Evolutionary conservation across 2,113 vertebrate species (phyloP).

Genomic region (Rhabdornis inornatus): DNA sequence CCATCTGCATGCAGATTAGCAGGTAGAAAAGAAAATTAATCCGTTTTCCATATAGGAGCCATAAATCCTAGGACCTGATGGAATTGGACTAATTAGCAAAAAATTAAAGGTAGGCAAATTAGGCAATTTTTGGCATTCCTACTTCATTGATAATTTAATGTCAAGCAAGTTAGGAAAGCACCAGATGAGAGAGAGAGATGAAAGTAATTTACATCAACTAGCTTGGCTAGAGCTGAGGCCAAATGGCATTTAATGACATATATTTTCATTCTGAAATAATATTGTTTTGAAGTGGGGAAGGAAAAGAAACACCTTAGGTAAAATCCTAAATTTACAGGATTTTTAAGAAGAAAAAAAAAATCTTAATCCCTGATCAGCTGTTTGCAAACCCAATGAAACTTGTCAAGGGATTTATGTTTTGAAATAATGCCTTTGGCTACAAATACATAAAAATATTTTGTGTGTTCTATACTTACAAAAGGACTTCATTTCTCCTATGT

Average conservation of each 20-base stretch:
- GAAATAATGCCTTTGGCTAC: neutral
- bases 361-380: neutral
- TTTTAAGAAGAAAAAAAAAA: neutral
- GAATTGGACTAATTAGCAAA: neutral
- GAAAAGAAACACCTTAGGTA: neutral
- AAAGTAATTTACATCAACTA: neutral
- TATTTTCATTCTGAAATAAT: neutral
- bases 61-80: neutral
- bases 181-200: neutral
- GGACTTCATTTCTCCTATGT: neutral
- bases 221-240: neutral
- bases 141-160: neutral
- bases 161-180: neutral
- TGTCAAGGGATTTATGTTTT: neutral
- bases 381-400: neutral
- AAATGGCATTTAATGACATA: neutral
- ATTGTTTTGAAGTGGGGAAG: neutral
- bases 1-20: neutral
- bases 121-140: neutral
- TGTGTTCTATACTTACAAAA: neutral
- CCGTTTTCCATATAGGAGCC: neutral
- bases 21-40: neutral
- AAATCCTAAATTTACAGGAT: neutral
- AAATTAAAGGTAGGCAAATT: neutral
- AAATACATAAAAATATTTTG: neutral